These are phyloP conservation scores for Leucopsar rothschildi DNA, from an alignment of 2,113 vertebrate species.

Conservation along the genomic window DNA sequence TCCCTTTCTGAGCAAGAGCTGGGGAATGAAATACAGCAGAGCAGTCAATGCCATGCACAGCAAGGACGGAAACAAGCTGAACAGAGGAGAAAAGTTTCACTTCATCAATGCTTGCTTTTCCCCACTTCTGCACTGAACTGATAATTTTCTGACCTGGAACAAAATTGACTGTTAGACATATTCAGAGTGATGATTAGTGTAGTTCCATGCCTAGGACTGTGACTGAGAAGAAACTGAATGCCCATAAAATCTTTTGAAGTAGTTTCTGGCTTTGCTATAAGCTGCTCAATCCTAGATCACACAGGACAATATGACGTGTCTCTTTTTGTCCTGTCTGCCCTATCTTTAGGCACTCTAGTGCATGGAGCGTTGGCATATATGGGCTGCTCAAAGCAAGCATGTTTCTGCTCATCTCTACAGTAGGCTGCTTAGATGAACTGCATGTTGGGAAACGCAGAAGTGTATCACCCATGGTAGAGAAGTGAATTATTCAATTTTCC, in stretches of 20 bases:
- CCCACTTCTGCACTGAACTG: background rate
- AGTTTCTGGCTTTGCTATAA: background rate
- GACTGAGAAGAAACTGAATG: background rate
- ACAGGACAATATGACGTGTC: background rate
- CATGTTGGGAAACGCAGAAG: background rate
- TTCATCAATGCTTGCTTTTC: background rate
- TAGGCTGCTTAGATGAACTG: background rate
- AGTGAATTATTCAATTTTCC: background rate
- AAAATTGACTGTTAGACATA: background rate
- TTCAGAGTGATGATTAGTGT: background rate
- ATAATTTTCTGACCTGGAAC: background rate
- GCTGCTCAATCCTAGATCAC: background rate
- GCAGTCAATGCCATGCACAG: background rate
- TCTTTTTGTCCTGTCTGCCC: background rate
- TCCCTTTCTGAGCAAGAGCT: constrained; percentile 92
- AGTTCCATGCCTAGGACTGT: background rate
- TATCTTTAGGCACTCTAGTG: background rate
- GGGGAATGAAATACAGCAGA: constrained; percentile 10
- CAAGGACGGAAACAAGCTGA: background rate
- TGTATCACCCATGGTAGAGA: background rate
- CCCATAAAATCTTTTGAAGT: background rate
- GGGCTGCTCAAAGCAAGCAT: background rate
- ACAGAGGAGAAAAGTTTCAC: background rate
- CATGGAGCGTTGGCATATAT: background rate
- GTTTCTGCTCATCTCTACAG: background rate